These are phyloP conservation scores for Uria aalge DNA, from an alignment of 2,113 vertebrate species.

Conservation along the genomic window DNA sequence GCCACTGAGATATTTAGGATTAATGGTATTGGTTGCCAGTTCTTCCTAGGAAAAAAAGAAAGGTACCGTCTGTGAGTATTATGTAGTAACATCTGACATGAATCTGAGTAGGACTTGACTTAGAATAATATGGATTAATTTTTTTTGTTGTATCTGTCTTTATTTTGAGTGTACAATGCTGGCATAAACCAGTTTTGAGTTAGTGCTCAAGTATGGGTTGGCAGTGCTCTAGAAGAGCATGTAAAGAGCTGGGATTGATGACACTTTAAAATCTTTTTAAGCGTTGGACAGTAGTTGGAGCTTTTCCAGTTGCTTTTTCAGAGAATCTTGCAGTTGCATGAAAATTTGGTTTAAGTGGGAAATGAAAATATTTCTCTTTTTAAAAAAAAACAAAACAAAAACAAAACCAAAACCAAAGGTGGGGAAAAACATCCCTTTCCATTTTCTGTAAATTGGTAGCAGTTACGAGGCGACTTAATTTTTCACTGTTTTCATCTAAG, in stretches of 20 bases:
- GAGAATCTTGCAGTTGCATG: background rate
- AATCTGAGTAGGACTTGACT: background rate
- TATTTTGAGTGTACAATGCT: background rate
- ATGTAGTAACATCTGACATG: background rate
- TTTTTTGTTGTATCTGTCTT: background rate
- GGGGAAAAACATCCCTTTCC: background rate
- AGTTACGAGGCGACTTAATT: background rate
- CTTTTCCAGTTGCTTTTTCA: conserved; percentile 30
- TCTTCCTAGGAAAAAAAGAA: background rate
- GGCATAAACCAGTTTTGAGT: background rate
- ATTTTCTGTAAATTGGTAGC: background rate
- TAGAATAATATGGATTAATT: background rate
- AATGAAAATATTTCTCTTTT: background rate
- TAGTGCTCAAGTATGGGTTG: background rate
- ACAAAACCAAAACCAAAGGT: background rate
- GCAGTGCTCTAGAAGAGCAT: background rate
- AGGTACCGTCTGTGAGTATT: background rate
- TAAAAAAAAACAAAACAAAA: background rate
- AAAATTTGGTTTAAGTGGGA: background rate
- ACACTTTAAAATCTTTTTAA: conserved; percentile 8
- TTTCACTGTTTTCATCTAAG: background rate
- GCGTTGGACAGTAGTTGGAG: conserved; percentile 33
- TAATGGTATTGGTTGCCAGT: background rate
- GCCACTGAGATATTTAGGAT: background rate
- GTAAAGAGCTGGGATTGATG: conserved; percentile 13